Evolutionary conservation across 2,888 invertebrate genomes (phyloP).

Genomic region (Xestia c-nigrum): DNA sequence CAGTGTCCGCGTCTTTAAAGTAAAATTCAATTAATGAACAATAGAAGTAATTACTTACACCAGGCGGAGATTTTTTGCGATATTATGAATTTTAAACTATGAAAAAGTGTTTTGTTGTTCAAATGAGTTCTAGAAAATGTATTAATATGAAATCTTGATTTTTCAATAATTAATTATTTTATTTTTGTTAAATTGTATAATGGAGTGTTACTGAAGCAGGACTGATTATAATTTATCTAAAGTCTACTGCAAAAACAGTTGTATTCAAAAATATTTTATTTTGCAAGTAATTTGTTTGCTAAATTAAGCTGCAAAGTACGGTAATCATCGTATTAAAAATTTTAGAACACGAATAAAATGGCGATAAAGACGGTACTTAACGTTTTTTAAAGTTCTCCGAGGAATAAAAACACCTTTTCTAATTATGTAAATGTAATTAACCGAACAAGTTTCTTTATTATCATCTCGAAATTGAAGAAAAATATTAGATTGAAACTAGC

Average conservation of each 20-base stretch:
- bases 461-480: conserved; percentile 11
- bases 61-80: conserved; percentile 9
- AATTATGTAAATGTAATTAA: conserved; percentile 54
- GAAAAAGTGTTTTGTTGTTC: neutral
- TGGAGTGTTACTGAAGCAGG: neutral
- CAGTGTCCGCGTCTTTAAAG: neutral
- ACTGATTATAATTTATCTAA: neutral
- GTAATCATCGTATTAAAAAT: conserved; percentile 20
- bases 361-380: conserved; percentile 5
- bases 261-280: too few species aligned
- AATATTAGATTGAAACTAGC: conserved; percentile 19
- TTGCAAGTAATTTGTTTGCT: conserved; percentile 1
- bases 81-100: neutral
- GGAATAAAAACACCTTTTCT: conserved; percentile 27
- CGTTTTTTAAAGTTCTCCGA: conserved; percentile 12
- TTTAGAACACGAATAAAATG: conserved; percentile 36
- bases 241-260: neutral
- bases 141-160: neutral
- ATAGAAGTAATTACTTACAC: conserved; percentile 39
- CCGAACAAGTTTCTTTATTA: conserved; percentile 28
- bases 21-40: conserved; percentile 31
- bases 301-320: conserved; percentile 21
- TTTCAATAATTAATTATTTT: neutral
- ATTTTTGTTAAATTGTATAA: neutral
- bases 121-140: neutral